These are phyloP conservation scores for Sternarchorhynchus goeldii DNA, from an alignment of 2,797 vertebrate genomes.

Conservation along the genomic window DNA sequence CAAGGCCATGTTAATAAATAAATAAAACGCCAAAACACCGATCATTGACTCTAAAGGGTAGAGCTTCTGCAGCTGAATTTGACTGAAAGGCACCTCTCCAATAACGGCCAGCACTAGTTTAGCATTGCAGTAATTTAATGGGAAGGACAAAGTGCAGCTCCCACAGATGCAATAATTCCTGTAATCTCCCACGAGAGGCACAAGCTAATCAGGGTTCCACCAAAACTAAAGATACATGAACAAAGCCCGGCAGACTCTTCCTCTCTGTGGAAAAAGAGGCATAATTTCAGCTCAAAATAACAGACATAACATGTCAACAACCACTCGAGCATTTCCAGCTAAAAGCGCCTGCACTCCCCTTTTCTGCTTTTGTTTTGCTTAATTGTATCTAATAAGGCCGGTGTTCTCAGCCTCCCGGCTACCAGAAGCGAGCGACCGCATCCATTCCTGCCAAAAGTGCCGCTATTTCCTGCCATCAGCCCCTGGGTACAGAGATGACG, in stretches of 20 bases:
- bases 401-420: not conserved
- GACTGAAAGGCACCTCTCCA: conserved; percentile 8
- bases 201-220: conserved; percentile 21
- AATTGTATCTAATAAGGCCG: conserved; percentile 63
- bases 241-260: not conserved
- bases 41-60: not conserved
- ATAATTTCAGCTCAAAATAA: conserved; percentile 51
- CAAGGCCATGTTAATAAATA: not conserved
- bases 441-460: conserved; percentile 27
- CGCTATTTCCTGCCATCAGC: conserved; percentile 28
- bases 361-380: conserved; percentile 39
- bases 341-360: conserved; percentile 31
- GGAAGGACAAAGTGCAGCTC: conserved; percentile 1
- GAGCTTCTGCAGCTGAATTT: not conserved
- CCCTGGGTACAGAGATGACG: conserved; percentile 3
- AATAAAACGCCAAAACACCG: not conserved
- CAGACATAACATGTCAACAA: conserved; percentile 54
- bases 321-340: conserved; percentile 42
- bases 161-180: conserved; percentile 15
- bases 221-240: conserved; percentile 28
- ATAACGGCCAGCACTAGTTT: conserved; percentile 12
- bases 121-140: conserved; percentile 5
- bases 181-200: not conserved
- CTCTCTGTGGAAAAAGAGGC: conserved; percentile 5
- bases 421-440: conserved; percentile 11